Evolutionary conservation across 2,797 vertebrate genomes (phyloP).

Genomic region (Ammospiza maritima): DNA sequence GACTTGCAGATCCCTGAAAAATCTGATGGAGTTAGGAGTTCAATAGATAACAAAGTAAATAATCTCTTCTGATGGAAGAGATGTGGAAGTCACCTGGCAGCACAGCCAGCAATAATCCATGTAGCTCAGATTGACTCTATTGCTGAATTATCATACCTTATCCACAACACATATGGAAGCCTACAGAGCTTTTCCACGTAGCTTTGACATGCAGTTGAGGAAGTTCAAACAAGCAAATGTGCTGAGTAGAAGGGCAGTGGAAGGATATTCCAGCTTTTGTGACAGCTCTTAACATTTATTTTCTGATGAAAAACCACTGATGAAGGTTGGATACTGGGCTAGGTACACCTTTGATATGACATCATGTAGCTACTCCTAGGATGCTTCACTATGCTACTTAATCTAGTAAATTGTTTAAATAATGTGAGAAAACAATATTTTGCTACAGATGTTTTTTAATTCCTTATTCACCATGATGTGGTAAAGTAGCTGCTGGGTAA

Average conservation of each 20-base stretch:
- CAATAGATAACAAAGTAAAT: neutral
- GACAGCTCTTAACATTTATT: neutral
- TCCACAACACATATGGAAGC: rapidly evolving
- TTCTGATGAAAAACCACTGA: neutral
- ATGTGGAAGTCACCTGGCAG: neutral
- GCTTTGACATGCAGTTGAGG: neutral
- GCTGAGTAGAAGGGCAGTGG: neutral
- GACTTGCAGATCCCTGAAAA: neutral
- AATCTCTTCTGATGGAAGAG: neutral
- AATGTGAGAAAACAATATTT: neutral
- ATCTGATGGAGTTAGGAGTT: neutral
- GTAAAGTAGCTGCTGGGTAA: neutral
- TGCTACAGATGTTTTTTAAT: neutral
- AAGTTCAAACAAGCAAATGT: neutral
- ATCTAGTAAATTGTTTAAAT: neutral
- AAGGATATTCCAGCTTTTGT: neutral
- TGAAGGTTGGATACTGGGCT: neutral
- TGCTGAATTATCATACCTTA: neutral
- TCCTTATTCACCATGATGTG: neutral
- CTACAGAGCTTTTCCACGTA: neutral
- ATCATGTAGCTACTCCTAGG: neutral
- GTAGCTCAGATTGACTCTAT: neutral
- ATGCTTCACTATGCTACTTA: neutral
- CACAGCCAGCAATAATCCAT: neutral
- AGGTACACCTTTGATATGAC: neutral